Conservation (phyloP, 2,113 vertebrate species). For the Ammodytes dubius region DNA sequence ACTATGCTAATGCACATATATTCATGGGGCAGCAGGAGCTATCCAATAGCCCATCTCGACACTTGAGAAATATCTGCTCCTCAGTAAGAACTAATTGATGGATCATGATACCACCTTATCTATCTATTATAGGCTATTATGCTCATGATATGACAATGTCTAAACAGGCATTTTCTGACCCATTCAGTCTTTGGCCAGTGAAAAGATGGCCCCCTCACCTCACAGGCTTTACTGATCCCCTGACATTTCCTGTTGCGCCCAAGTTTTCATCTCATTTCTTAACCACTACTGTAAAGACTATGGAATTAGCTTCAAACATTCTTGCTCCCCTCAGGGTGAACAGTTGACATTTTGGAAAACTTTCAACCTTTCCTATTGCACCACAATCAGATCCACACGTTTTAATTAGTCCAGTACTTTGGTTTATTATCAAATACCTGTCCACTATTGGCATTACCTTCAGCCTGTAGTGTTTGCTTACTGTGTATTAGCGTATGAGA, state of each 20-base stretch:
- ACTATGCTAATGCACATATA: slow-evolving; percentile 58
- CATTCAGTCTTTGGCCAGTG: background rate
- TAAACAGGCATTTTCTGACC: background rate
- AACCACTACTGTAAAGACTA: background rate
- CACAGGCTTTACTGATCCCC: too few relatives aligned
- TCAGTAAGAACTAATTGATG: background rate
- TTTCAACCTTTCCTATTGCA: background rate
- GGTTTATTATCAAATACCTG: background rate
- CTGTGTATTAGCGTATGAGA: background rate
- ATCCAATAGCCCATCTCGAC: background rate
- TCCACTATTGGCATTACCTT: background rate
- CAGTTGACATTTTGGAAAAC: background rate
- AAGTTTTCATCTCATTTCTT: background rate
- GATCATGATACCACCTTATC: background rate
- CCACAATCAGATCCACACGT: background rate
- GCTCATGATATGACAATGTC: background rate
- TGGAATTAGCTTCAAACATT: background rate
- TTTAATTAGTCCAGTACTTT: background rate
- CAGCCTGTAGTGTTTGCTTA: background rate
- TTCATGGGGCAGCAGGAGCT: background rate
- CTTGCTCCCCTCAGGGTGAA: too few relatives aligned
- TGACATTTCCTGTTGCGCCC: background rate
- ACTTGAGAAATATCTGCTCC: background rate
- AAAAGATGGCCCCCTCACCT: too few relatives aligned
- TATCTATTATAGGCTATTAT: background rate